A percentile compares a stretch with the other conserved stretches of the same genome.
These are phyloP conservation scores for Ecliptopera silaceata DNA, from an alignment of 2,888 invertebrate genomes.

Conservation along the genomic window DNA sequence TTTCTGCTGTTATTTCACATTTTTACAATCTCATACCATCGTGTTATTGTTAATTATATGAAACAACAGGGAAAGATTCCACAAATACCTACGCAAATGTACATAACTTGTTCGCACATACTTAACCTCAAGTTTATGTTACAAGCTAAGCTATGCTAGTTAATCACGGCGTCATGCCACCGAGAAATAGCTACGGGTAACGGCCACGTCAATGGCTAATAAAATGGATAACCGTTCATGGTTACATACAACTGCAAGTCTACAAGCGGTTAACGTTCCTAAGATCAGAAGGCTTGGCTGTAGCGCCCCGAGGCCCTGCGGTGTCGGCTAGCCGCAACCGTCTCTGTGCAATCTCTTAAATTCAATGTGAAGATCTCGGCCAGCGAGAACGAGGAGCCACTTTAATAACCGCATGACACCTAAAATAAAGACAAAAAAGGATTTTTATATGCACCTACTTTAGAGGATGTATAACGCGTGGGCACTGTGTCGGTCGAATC, in stretches of 20 bases:
- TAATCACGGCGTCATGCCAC: slow-evolving; percentile 33
- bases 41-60: too few relatives aligned
- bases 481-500: slow-evolving; percentile 40
- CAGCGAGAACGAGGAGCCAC: slow-evolving; percentile 6
- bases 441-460: slow-evolving; percentile 22
- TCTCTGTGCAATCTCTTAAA: slow-evolving; percentile 20
- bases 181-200: slow-evolving; percentile 44
- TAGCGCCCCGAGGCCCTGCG: slow-evolving; percentile 34
- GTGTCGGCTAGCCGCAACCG: slow-evolving; percentile 37
- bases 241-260: slow-evolving; percentile 39
- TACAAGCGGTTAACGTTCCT: slow-evolving; percentile 37
- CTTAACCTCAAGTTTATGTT: slow-evolving; percentile 14
- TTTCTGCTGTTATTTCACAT: too few relatives aligned
- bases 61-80: too few relatives aligned
- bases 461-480: slow-evolving; percentile 55
- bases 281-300: slow-evolving; percentile 38
- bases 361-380: slow-evolving; percentile 20
- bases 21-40: too few relatives aligned
- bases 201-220: slow-evolving; percentile 48
- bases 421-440: slow-evolving; percentile 27
- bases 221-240: slow-evolving; percentile 52
- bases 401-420: slow-evolving; percentile 22
- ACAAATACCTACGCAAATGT: not conserved
- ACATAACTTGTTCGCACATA: slow-evolving; percentile 13
- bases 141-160: slow-evolving; percentile 18